Base-by-base conservation (phyloP, 1,140 invertebrate genomes). In the Magallana gigas region DNA sequence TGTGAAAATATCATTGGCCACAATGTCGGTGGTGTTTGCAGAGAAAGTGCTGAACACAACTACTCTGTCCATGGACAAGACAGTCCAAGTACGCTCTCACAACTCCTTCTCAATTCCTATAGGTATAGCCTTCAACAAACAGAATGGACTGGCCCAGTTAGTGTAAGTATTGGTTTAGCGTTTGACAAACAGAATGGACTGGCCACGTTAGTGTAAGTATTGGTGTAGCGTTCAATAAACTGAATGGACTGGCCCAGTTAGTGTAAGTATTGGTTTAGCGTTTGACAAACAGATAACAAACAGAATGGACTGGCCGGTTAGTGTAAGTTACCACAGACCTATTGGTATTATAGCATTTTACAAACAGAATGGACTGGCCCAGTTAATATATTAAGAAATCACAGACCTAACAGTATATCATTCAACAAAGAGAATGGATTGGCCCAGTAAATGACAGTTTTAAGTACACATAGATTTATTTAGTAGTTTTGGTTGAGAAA, bases 11-110 rank as follows among this genome's bases (percentile, higher is more conserved):
- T 87, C 88, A 11, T 88, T 88, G 9, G 84, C 85, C 1, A 36
- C 57, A 9, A 90, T 91, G 89, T 76, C 87, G 18, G 90, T 91
- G 1, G 83, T 92, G 48, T 93, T 92, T 86, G 87, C 90, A 48
- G 84, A 85, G 36, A 89, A 90, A 81, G 84, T 91, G 12, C 81
- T 92, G 9, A 87, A 87, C 11, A 88, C 85, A 36, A 59, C 88
- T 9, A 58, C n/a, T 1, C 87, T 88, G 11, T 64, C 81, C 8
- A 87, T 89, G 1, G 23, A 56, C 12, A 81, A 89, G n/a, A 85
- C 57, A 8, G 87, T 92, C 0, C 87, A 88, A 11, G 87, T 88
- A 14, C 56, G 85, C 56, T 88, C 87, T 12, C 83, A 57, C 2
- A 57, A 56, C 7, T 57, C 60, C 12, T 90, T 90, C 56, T 56